phyloP scores from a whole-genome alignment of 1,140 invertebrate species.

The Drosophila pandora region DNA sequence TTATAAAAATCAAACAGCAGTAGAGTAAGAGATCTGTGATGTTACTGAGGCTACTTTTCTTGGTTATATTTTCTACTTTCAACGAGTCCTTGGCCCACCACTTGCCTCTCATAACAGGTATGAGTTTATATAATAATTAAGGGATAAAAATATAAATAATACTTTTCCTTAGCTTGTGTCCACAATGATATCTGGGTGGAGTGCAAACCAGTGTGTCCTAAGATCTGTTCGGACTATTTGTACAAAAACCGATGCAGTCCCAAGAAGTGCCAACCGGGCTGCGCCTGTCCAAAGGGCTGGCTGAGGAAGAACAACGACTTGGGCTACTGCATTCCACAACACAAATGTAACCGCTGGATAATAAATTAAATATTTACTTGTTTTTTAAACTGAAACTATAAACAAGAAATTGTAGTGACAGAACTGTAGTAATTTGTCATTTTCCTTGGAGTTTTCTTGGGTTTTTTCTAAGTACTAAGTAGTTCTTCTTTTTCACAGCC shows the following conservation, averaged over 20 bases:
- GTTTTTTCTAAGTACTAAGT: neutral
- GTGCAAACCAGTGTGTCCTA: slow-evolving; percentile 39
- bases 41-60: neutral
- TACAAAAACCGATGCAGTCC: slow-evolving; percentile 10
- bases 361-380: neutral
- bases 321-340: slow-evolving; percentile 30
- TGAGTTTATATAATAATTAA: neutral
- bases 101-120: neutral
- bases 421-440: slow-evolving; percentile 11
- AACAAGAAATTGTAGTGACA: slow-evolving; percentile 7
- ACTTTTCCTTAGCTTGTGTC: slow-evolving; percentile 13
- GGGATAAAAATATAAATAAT: neutral
- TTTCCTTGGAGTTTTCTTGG: slow-evolving; percentile 10
- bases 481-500: slow-evolving; percentile 12
- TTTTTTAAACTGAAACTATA: neutral
- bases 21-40: neutral
- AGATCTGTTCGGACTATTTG: slow-evolving; percentile 19
- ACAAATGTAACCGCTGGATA: slow-evolving; percentile 35
- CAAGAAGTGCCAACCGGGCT: slow-evolving; percentile 26
- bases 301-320: slow-evolving; percentile 12
- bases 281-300: slow-evolving; percentile 33
- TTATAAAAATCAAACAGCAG: neutral
- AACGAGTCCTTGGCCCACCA: too few species aligned
- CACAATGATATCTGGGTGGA: slow-evolving; percentile 25
- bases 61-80: neutral